Evolutionary conservation across 2,797 vertebrate species (phyloP), one percentile per base, ranked within the genome.

Genomic region (Hirundo rustica): DNA sequence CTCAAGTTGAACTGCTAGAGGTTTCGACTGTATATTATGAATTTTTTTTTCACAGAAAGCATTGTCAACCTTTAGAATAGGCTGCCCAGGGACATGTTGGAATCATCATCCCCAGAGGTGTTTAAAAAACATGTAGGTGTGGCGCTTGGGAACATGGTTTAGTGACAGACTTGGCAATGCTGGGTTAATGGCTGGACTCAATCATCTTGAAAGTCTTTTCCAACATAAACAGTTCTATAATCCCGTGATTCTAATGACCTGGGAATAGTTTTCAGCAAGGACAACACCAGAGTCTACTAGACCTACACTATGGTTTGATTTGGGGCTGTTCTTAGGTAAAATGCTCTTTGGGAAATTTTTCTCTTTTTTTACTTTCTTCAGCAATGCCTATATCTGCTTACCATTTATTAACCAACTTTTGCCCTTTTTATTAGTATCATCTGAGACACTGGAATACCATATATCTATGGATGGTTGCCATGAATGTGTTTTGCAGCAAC

Each of bases 391-490:
- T 80, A 95, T 96, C 79, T 93, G 85, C 77, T 96, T 50, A 92
- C 81, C 27, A 70, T 91, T 88, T 91, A 79, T 85, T 93, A 89
- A 75, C 16, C 81, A 92, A 91, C 44, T 78, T 27, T 38, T 78
- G 27, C 45, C n/a, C 42, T 77, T 70, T 70, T 80, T 89, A 83
- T 80, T 88, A 62, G 18, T 60, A 88, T 73, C 19, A 16, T 85
- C 85, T 88, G 85, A 83, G 85, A 62, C 55, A 54, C 36, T 50
- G 32, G 82, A 89, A 60, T 70, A 91, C 73, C 64, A 73, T 58
- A 22, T 54, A 91, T 68, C 48, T 54, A 36, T 85, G 75, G 75
- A 96, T 66, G 40, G 54, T 34, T 95, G 87, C 86, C 95, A 92
- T 58, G 47, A 95, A 89, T 3, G 7, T 76, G 66, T 84, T 96